Evolutionary conservation across 2,113 vertebrate species (phyloP).

Genomic region (Monarcha castaneiventris): DNA sequence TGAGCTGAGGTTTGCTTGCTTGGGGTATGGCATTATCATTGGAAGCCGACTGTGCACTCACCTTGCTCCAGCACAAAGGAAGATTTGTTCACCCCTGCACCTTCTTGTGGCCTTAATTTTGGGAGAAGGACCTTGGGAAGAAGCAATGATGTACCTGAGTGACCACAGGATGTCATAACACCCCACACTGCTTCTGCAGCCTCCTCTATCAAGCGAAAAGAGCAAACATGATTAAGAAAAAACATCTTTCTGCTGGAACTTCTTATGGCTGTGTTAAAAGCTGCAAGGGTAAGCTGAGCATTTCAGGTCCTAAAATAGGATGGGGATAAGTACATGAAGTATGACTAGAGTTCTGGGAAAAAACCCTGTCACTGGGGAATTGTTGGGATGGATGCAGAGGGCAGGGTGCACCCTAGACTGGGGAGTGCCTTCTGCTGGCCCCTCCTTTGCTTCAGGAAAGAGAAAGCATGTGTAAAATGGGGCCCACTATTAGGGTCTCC

Average conservation of each 20-base stretch:
- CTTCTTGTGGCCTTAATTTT: background rate
- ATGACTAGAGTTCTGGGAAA: background rate
- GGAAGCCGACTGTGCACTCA: fast-evolving
- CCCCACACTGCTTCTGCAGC: background rate
- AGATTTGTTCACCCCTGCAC: background rate
- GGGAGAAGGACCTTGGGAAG: background rate
- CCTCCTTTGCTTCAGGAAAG: fast-evolving
- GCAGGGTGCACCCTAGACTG: background rate
- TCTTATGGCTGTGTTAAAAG: background rate
- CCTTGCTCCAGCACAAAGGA: background rate
- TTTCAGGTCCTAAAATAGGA: background rate
- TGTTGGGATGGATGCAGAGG: fast-evolving
- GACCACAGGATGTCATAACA: background rate
- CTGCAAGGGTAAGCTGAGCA: background rate
- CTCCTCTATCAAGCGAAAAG: background rate
- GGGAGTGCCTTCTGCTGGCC: background rate
- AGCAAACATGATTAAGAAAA: background rate
- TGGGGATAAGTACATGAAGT: background rate
- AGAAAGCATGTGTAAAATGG: background rate
- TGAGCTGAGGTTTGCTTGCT: background rate
- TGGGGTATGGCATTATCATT: fast-evolving
- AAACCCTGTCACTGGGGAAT: fast-evolving
- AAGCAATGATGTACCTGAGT: background rate
- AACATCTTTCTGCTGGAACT: background rate
- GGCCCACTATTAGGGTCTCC: background rate